Conservation (phyloP, 1,140 invertebrate genomes). For the Drosophila oshimai region DNA sequence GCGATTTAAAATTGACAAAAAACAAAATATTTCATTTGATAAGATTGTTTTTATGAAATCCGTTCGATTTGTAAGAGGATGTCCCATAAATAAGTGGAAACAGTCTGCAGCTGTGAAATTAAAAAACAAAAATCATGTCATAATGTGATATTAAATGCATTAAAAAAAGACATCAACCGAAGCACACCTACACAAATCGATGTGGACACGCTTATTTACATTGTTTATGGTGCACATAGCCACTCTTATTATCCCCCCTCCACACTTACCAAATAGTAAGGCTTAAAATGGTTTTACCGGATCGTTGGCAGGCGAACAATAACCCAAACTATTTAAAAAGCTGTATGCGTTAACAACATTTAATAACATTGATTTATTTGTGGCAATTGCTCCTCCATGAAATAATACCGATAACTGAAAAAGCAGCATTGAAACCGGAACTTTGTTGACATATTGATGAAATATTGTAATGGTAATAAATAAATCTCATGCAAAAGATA, state of each 20-base stretch:
- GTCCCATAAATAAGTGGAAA: too few relatives aligned
- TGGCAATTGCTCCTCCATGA: conserved; percentile 16
- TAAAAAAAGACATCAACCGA: too few relatives aligned
- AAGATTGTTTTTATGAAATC: too few relatives aligned
- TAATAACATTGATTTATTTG: conserved; percentile 73
- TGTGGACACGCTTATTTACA: not conserved
- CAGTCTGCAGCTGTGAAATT: too few relatives aligned
- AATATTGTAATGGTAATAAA: conserved; percentile 31
- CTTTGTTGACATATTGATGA: conserved; percentile 18
- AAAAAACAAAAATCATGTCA: too few relatives aligned
- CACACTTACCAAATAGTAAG: not conserved
- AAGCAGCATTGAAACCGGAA: conserved; percentile 13
- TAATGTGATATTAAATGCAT: too few relatives aligned
- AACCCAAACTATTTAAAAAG: conserved; percentile 14
- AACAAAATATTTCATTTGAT: too few relatives aligned
- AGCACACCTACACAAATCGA: not conserved
- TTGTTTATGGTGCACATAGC: too few relatives aligned
- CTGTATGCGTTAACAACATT: conserved; percentile 41
- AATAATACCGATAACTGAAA: conserved; percentile 8
- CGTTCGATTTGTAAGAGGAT: too few relatives aligned
- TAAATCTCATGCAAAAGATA: conserved; percentile 32
- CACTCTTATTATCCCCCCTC: too few relatives aligned
- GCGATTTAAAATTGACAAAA: too few relatives aligned
- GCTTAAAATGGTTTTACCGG: conserved; percentile 10
- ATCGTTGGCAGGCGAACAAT: not conserved